Evolutionary conservation across 2,113 vertebrate genomes (phyloP).

Genomic region (Phrynosoma blainvillii): DNA sequence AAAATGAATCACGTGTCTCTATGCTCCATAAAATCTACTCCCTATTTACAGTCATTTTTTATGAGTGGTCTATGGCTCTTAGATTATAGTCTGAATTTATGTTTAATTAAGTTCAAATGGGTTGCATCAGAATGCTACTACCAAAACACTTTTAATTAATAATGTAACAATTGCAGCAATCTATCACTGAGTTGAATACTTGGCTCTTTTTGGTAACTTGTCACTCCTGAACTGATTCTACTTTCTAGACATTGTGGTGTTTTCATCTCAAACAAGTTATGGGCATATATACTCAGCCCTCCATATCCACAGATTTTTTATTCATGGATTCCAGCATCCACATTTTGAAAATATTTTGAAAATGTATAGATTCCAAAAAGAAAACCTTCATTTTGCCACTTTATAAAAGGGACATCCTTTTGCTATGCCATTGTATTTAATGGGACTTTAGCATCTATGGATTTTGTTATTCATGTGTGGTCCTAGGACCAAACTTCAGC

Average conservation of each 20-base stretch:
- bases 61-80: conserved; percentile 50
- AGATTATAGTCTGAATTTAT: conserved; percentile 47
- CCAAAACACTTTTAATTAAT: conserved; percentile 68
- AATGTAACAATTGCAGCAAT: conserved; percentile 52
- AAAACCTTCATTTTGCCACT: too few relatives aligned
- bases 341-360: too few relatives aligned
- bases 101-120: conserved; percentile 45
- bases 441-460: too few relatives aligned
- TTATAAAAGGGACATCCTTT: too few relatives aligned
- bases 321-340: too few relatives aligned
- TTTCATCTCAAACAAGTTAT: conserved; percentile 6
- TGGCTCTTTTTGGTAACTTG: conserved; percentile 52
- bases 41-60: conserved; percentile 39
- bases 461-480: too few relatives aligned
- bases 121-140: conserved; percentile 42
- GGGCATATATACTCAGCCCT: neutral
- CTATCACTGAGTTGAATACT: conserved; percentile 60
- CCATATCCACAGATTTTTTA: too few relatives aligned
- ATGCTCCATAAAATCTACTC: conserved; percentile 55
- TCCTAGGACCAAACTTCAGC: too few relatives aligned
- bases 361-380: too few relatives aligned
- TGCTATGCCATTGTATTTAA: too few relatives aligned
- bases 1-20: conserved; percentile 43
- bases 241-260: too few relatives aligned
- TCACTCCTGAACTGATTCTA: conserved; percentile 30